Evolutionary conservation across 2,113 vertebrate species (phyloP), one percentile per base, ranked within the genome.

Genomic region (Aythya baeri): DNA sequence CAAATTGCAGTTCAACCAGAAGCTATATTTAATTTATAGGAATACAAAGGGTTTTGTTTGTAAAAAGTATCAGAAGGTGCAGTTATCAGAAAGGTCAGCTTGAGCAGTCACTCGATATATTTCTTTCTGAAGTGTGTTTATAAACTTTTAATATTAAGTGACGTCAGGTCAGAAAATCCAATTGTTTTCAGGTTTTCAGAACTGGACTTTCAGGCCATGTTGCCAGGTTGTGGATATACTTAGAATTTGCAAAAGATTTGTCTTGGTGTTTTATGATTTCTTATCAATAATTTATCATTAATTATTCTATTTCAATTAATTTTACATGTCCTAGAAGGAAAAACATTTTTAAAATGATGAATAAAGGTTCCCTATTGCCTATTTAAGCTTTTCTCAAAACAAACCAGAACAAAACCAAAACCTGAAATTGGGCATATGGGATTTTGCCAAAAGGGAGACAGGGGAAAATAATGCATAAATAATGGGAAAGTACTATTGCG

Each of bases 221-320:
- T 86, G 62, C 49, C 50, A 18, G 17, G 11, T 49, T 73, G 20
- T 59, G n/a, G 36, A 12, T 81, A 31, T 54, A 31, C 29, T 34
- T 74, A 74, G 32, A 72, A 82, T 94, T 83, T 0, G 0, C 31
- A 29, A 15, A 57, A 44, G 58, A 62, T 89, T 96, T 84, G 5
- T 15, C 32, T 14, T 9, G 1, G 17, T 85, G 62, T 81, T 79
- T 83, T 84, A 65, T 41, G 25, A 65, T 88, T 94, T 90, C 34
- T 29, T 91, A 75, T 67, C 43, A 94, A 44, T 57, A 83, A 52
- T 87, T 88, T 74, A 77, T 63, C 71, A 38, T 58, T 80, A 85
- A 76, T 86, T 83, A 72, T 91, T 95, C 44, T 44, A 34, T 88
- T 87, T 73, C n/a, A 80, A 54, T 91, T 91, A 77, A 75, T 89